Percentiles rank a stretch among this genome's conserved stretches.
These are phyloP conservation scores for Sylvicola fuscatus DNA, from an alignment of 2,888 invertebrate genomes.

Conservation along the genomic window DNA sequence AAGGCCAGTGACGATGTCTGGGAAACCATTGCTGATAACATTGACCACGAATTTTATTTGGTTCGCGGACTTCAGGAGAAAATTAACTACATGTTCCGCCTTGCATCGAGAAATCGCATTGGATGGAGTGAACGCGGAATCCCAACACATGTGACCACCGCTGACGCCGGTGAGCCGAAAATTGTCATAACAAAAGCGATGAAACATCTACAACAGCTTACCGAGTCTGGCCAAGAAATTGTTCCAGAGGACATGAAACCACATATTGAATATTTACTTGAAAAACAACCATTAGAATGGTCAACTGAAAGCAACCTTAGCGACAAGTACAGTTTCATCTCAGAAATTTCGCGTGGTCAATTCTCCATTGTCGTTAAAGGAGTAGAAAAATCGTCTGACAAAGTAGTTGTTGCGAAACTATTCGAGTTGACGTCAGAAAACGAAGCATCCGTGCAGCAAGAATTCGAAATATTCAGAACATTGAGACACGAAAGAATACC, in stretches of 20 bases:
- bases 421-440: conserved; percentile 44
- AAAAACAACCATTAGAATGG: conserved; percentile 56
- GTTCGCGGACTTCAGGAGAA: conserved; percentile 57
- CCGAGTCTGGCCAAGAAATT: conserved; percentile 57
- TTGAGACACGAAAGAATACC: conserved; percentile 78
- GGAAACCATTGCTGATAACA: conserved; percentile 67
- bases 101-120: conserved; percentile 74
- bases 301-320: conserved; percentile 40
- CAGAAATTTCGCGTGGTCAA: conserved; percentile 66
- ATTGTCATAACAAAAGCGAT: conserved; percentile 64
- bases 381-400: conserved; percentile 52
- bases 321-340: conserved; percentile 65
- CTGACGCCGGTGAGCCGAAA: conserved; percentile 42
- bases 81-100: conserved; percentile 71
- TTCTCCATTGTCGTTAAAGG: conserved; percentile 73
- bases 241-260: conserved; percentile 39
- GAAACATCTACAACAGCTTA: conserved; percentile 66
- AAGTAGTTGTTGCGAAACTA: conserved; percentile 67
- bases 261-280: conserved; percentile 50
- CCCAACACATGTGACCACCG: conserved; percentile 55
- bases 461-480: conserved; percentile 65
- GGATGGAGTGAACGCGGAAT: conserved; percentile 87
- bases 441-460: conserved; percentile 45
- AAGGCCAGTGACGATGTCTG: conserved; percentile 58
- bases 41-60: conserved; percentile 85